A percentile compares a stretch with the other conserved stretches of the same genome.
These are phyloP conservation scores for Chymomyza amoena DNA, from an alignment of 2,888 invertebrate genomes.

Conservation along the genomic window DNA sequence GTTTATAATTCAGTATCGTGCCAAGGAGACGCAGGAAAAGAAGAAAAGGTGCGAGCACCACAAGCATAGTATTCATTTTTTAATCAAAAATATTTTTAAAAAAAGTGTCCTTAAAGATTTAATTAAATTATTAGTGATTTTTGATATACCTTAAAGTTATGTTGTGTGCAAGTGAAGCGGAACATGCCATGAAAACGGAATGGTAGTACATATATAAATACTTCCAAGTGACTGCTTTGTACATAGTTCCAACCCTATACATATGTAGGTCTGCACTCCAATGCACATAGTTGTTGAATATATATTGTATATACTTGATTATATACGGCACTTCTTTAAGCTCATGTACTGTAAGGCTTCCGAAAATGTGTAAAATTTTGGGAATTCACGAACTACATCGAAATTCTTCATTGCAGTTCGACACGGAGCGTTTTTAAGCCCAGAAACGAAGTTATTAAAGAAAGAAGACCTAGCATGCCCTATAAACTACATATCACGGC, in stretches of 20 bases:
- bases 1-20: constrained; percentile 78
- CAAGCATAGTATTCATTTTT: constrained; percentile 3
- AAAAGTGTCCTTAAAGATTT: not conserved
- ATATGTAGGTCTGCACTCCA: not conserved
- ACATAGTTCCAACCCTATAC: not conserved
- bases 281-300: not conserved
- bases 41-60: constrained; percentile 74
- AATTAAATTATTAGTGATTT: constrained; percentile 2
- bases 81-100: not conserved
- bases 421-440: no score
- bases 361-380: no score
- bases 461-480: no score
- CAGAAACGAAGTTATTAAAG: no score
- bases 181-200: constrained; percentile 59
- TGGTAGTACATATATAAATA: constrained; percentile 48
- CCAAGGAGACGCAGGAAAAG: constrained; percentile 75
- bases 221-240: not conserved
- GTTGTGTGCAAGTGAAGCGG: constrained; percentile 63
- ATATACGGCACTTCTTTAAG: no score
- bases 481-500: no score
- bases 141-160: constrained; percentile 26
- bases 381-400: no score
- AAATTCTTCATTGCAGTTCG: no score
- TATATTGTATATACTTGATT: no score
- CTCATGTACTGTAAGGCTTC: no score